Evolutionary conservation across 2,113 vertebrate species (phyloP).

Genomic region (Coreoperca whiteheadi): DNA sequence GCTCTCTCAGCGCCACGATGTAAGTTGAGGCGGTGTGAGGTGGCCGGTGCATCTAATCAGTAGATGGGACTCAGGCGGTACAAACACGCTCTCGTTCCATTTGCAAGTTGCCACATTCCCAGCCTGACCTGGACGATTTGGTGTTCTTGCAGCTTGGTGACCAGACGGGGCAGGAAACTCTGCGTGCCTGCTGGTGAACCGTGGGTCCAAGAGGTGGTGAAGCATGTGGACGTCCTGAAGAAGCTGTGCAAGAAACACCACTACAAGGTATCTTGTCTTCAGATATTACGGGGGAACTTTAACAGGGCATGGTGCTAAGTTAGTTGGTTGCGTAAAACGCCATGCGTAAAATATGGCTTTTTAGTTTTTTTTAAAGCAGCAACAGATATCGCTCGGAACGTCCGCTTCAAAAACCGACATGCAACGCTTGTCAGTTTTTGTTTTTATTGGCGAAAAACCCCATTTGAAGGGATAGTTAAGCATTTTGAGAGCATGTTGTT

Average conservation of each 20-base stretch:
- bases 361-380: neutral
- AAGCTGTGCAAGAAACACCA: accelerated
- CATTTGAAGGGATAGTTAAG: too few relatives aligned
- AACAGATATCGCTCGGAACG: too few relatives aligned
- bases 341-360: neutral
- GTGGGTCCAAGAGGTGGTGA: neutral
- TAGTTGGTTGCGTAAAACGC: neutral
- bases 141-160: slow-evolving; percentile 52
- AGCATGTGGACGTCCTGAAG: neutral
- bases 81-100: neutral
- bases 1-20: slow-evolving; percentile 48
- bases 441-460: neutral
- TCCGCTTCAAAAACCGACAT: too few relatives aligned
- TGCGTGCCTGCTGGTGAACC: neutral
- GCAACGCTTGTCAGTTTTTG: too few relatives aligned
- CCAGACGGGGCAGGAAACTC: neutral
- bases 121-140: slow-evolving; percentile 2
- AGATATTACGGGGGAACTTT: neutral
- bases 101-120: neutral
- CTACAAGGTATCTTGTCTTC: slow-evolving; percentile 25
- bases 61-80: neutral
- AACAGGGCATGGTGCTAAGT: neutral
- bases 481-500: too few relatives aligned
- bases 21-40: slow-evolving; percentile 33
- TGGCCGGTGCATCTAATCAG: neutral